These are phyloP conservation scores for Drosophila murphyi DNA, from an alignment of 1,140 invertebrate species.

Conservation along the genomic window DNA sequence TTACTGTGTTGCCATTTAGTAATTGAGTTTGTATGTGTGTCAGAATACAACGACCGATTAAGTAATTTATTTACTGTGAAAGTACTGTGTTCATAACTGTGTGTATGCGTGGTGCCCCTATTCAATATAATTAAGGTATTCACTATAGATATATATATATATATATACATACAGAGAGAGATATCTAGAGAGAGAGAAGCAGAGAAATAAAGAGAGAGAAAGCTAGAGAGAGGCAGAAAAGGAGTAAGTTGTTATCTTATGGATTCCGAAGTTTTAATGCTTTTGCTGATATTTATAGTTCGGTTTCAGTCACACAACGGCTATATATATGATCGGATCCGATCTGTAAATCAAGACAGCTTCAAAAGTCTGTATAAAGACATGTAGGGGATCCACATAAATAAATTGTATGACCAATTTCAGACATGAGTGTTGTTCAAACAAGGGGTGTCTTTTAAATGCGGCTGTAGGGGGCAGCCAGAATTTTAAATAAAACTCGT, in stretches of 20 bases:
- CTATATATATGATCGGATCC: not conserved
- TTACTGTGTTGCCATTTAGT: slow-evolving; percentile 21
- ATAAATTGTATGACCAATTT: slow-evolving; percentile 22
- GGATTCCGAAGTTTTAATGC: not conserved
- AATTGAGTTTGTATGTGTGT: slow-evolving; percentile 12
- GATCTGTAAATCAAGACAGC: not conserved
- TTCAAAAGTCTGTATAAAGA: not conserved
- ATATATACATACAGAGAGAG: too few species aligned
- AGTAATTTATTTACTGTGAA: slow-evolving; percentile 18
- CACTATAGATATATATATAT: not conserved
- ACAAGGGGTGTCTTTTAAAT: not conserved
- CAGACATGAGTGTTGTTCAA: not conserved
- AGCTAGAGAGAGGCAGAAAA: too few species aligned
- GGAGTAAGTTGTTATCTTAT: too few species aligned
- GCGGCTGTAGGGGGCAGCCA: not conserved
- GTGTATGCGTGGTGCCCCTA: slow-evolving; percentile 16
- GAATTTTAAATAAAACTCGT: not conserved
- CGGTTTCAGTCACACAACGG: not conserved
- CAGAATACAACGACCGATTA: slow-evolving; percentile 3
- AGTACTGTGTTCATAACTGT: slow-evolving; percentile 5
- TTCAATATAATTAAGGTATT: slow-evolving; percentile 23
- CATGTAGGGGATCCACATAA: not conserved
- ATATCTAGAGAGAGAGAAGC: too few species aligned
- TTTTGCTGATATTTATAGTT: not conserved
- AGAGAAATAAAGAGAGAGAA: too few species aligned